Evolutionary conservation across 2,113 vertebrate species (phyloP).

Genomic region (Zosterops hypoxanthus): DNA sequence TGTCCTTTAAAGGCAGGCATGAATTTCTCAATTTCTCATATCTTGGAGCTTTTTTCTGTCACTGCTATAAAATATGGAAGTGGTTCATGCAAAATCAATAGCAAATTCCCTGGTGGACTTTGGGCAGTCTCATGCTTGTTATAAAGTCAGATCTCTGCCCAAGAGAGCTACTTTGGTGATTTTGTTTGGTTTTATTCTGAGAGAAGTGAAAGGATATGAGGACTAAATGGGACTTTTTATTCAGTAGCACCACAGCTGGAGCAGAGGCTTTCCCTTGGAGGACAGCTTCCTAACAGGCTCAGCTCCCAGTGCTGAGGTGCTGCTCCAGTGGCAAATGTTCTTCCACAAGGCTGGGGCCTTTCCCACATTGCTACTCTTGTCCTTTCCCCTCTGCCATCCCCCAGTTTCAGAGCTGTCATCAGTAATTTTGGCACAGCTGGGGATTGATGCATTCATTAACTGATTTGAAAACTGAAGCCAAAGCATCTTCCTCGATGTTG

Average conservation of each 20-base stretch:
- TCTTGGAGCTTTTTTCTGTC: not conserved
- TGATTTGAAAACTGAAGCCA: not conserved
- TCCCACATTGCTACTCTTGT: not conserved
- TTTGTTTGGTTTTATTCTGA: not conserved
- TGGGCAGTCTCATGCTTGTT: not conserved
- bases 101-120: not conserved
- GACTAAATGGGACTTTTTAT: not conserved
- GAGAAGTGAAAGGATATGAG: not conserved
- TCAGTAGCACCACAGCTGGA: not conserved
- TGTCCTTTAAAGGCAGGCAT: not conserved
- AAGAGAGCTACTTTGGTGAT: not conserved
- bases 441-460: not conserved
- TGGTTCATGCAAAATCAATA: not conserved
- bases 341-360: not conserved
- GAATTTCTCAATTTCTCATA: not conserved
- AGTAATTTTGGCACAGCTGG: not conserved
- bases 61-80: not conserved
- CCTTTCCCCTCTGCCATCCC: not conserved
- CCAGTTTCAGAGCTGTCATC: not conserved
- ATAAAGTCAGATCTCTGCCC: not conserved
- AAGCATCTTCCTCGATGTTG: not conserved
- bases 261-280: not conserved
- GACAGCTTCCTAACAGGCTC: not conserved
- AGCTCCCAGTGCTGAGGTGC: rapidly evolving
- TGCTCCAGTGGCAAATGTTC: not conserved